phyloP scores from a whole-genome alignment of 92 coral and sea anemone species.

The Heteractis magnifica region DNA sequence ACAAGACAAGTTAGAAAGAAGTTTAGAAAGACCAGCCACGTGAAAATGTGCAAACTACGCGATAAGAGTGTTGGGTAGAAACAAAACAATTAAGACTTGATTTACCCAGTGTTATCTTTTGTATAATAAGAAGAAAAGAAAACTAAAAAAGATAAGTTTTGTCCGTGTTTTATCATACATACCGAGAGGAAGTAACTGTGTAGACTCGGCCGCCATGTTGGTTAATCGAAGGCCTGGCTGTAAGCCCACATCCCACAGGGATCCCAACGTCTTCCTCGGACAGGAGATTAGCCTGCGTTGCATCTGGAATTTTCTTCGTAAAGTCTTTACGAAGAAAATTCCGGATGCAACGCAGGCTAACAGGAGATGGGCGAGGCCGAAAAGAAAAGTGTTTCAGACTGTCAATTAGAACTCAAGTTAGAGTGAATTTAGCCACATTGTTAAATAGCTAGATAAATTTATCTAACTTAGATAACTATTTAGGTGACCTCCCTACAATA shows the following conservation, averaged over 20 bases:
- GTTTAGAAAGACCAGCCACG: not conserved
- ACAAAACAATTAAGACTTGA: not conserved
- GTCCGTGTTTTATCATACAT: conserved; percentile 15
- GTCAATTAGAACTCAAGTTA: too few species aligned
- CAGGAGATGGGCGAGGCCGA: too few species aligned
- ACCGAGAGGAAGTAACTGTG: conserved; percentile 88
- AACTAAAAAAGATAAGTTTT: not conserved
- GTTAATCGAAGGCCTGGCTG: not conserved
- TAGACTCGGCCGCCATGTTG: conserved; percentile 82
- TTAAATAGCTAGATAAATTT: too few species aligned
- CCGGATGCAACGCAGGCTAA: too few species aligned
- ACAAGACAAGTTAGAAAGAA: not conserved
- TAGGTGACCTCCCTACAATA: too few species aligned
- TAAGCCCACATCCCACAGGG: not conserved
- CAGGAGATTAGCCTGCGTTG: too few species aligned
- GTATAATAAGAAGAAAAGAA: not conserved
- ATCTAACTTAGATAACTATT: too few species aligned
- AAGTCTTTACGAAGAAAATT: too few species aligned
- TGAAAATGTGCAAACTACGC: not conserved
- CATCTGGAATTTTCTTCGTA: too few species aligned
- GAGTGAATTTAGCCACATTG: too few species aligned
- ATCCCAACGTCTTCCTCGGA: not conserved
- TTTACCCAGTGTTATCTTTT: not conserved
- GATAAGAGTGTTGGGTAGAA: not conserved
- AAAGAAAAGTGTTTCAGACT: too few species aligned